Evolutionary conservation across 2,797 vertebrate genomes (phyloP).

Genomic region (Poecile montanus): DNA sequence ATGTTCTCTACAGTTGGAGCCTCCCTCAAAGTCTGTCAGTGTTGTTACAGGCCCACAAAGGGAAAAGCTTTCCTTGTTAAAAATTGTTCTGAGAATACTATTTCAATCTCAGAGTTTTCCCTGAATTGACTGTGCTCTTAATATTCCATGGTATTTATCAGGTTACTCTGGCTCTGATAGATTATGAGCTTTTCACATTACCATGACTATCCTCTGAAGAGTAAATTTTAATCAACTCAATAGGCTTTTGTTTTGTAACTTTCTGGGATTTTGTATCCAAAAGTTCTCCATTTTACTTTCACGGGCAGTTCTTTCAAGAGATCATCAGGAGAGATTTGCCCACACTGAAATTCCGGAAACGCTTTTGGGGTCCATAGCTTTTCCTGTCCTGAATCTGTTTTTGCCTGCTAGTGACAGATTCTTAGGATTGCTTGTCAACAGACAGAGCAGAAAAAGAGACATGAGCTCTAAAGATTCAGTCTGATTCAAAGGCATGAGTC

Average conservation of each 20-base stretch:
- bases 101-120: background rate
- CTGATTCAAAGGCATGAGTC: background rate
- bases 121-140: background rate
- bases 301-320: background rate
- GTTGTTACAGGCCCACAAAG: background rate
- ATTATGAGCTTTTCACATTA: background rate
- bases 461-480: background rate
- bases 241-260: background rate
- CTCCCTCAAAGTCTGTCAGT: background rate
- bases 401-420: constrained; percentile 18
- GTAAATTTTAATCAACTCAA: background rate
- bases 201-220: background rate
- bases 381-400: constrained; percentile 31
- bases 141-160: background rate
- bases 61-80: background rate
- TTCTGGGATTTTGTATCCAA: background rate
- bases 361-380: constrained; percentile 8
- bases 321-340: background rate
- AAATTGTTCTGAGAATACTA: background rate
- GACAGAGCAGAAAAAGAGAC: background rate
- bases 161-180: background rate
- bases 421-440: constrained; percentile 25
- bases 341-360: background rate
- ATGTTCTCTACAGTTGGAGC: background rate
- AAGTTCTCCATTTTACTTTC: background rate